Evolutionary conservation across 1,140 invertebrate species (phyloP), one percentile per base, ranked within the genome.

Genomic region (Dolichoris vasculosae): DNA sequence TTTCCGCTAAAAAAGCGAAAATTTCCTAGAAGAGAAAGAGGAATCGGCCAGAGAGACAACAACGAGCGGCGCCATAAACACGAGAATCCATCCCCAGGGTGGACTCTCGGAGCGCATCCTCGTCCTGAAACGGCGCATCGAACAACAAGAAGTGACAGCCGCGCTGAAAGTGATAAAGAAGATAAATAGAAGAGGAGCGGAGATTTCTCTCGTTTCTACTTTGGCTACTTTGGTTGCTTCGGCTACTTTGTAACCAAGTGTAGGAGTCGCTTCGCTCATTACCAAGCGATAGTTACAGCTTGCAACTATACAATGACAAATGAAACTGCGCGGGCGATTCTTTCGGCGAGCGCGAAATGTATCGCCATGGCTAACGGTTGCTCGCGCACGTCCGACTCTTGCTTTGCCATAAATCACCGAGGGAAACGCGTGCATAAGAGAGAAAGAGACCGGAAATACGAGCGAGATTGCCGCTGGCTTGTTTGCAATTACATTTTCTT

Each of bases 321-420:
- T 82, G 79, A 71, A 82, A 82, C 26, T 63, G 15, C n/a, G 35
- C 51, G 55, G 17, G 4, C 40, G 59, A 80, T 80, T 80, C 78
- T 80, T 80, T 80, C 15, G 43, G 48, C n/a, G 69, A 73, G 38
- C 20, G 59, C 48, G 78, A 80, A 80, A 80, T 32, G 78, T 80
- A 80, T 67, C 69, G 38, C 4, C 69, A 23, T 38, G 35, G 69
- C 40, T 67, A 80, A 67, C 78, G 78, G 55, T 64, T n/a, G 51
- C 35, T 6, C 9, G 23, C 26, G 38, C 23, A 13, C 23, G 20
- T 71, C 69, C n/a, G 40, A 3, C 55, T 59, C 55, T 13, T 46
- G 43, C 38, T 11, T 73, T 13, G 13, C 67, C 69, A 73, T 73
- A 73, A 73, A 43, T 73, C 69, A 73, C 69, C 20, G 8, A 23